Evolutionary conservation across 2,797 vertebrate genomes (phyloP), one percentile per base, ranked within the genome.

Genomic region (Coregonus sp.): DNA sequence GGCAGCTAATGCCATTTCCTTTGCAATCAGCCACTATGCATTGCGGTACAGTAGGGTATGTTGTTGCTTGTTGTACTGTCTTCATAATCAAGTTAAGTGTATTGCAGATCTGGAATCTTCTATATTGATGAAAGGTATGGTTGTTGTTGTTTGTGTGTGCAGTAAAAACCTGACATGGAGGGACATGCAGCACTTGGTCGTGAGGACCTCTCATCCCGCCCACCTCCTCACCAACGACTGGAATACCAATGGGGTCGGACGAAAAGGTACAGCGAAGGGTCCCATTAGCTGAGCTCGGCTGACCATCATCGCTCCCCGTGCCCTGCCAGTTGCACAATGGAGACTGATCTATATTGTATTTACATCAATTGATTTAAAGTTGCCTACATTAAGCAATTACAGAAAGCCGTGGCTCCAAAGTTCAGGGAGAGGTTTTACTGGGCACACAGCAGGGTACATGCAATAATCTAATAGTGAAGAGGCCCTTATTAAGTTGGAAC

Each of bases 141-240:
- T 52, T 33, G 3, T 52, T 35, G 61, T 66, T 31, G n/a, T 74
- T 54, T 63, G 37, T 11, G 2, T 47, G 15, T 82, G 50, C 82
- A 99, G 98, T 93, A 97, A 96, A 91, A 98, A 98, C 88, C 94
- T 99, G 87, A 98, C 98, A 0, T 99, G 98, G 98, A 95, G 98
- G 76, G 98, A 99, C 89, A 99, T 99, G 98, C 98, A 99, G 90
- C 98, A 99, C 90, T 94, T 99, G 81, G 98, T 99, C 20, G 98
- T 99, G 2, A 94, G 90, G 89, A 99, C 97, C 0, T 99, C 98
- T 0, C 96, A 95, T 86, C 97, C 98, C 0, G 94, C 94, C 47
- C 96, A 98, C 90, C 96, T 99, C 83, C 94, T 95, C 0, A 95
- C 98, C 59, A 97, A 95, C 0, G 98, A 99, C 87, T 99, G 98